Conservation (phyloP, 2,113 vertebrate species). For the Cichladusa arquata region DNA sequence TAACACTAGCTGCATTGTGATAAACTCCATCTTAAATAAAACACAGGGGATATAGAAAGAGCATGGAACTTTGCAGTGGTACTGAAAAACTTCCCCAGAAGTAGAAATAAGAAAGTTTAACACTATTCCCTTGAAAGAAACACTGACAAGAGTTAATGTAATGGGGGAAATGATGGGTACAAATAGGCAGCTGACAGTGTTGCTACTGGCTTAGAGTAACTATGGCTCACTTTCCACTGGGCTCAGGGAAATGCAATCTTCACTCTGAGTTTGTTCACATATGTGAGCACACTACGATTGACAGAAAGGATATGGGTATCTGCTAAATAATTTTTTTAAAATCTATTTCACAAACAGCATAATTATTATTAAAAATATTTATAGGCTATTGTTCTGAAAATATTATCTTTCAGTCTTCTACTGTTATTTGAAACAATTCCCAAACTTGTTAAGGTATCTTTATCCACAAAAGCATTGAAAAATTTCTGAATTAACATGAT, state of each 20-base stretch:
- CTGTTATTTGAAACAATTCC: not conserved
- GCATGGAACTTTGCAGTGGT: not conserved
- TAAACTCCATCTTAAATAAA: not conserved
- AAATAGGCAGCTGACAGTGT: not conserved
- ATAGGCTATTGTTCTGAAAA: not conserved
- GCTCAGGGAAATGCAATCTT: not conserved
- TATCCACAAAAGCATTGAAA: not conserved
- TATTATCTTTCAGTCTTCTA: not conserved
- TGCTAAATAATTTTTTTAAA: not conserved
- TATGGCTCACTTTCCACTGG: not conserved
- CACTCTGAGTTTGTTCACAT: accelerated
- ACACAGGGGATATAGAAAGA: not conserved
- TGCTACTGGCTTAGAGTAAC: not conserved
- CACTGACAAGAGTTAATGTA: not conserved
- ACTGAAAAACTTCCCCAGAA: not conserved
- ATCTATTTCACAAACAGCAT: not conserved
- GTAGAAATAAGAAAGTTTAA: not conserved
- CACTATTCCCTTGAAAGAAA: not conserved
- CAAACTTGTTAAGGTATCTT: not conserved
- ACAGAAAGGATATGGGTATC: not conserved
- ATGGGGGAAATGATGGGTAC: not conserved
- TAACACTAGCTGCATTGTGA: not conserved
- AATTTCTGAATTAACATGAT: not conserved
- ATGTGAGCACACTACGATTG: not conserved
- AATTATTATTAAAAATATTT: not conserved